Evolutionary conservation across 1,140 invertebrate species (phyloP).

Genomic region (Drosophila saltans): DNA sequence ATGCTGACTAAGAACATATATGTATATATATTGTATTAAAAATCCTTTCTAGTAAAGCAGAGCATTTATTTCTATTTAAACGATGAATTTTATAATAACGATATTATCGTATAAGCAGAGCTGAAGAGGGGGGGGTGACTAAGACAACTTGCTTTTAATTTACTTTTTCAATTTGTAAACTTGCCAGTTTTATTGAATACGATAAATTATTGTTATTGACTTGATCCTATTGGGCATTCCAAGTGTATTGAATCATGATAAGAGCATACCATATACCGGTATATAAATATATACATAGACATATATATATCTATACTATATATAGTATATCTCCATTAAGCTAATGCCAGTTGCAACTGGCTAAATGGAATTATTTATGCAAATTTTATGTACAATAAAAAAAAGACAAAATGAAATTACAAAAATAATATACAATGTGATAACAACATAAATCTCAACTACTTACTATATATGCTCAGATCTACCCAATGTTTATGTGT

Average conservation of each 20-base stretch:
- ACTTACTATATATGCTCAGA: not conserved
- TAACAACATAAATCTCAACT: constrained; percentile 63
- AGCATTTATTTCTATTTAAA: too few relatives aligned
- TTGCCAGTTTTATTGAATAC: not conserved
- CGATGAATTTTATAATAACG: too few relatives aligned
- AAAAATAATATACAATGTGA: constrained; percentile 36
- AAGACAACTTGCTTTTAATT: not conserved
- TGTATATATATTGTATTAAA: too few relatives aligned
- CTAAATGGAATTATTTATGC: constrained; percentile 69
- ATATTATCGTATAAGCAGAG: too few relatives aligned
- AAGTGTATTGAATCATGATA: constrained; percentile 9
- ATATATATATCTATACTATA: too few relatives aligned
- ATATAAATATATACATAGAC: not conserved
- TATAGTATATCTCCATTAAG: constrained; percentile 25
- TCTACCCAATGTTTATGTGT: not conserved
- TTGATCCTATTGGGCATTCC: too few relatives aligned
- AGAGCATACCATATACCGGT: not conserved
- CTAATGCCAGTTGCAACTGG: constrained; percentile 36
- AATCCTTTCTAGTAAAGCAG: too few relatives aligned
- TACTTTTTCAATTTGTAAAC: not conserved
- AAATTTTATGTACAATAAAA: constrained; percentile 70
- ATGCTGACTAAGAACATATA: too few relatives aligned
- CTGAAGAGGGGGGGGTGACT: not conserved
- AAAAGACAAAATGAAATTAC: constrained; percentile 13
- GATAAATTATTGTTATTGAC: too few relatives aligned